phyloP scores from a whole-genome alignment of 2,797 vertebrate species.

The Microctenopoma stevenorrisi region DNA sequence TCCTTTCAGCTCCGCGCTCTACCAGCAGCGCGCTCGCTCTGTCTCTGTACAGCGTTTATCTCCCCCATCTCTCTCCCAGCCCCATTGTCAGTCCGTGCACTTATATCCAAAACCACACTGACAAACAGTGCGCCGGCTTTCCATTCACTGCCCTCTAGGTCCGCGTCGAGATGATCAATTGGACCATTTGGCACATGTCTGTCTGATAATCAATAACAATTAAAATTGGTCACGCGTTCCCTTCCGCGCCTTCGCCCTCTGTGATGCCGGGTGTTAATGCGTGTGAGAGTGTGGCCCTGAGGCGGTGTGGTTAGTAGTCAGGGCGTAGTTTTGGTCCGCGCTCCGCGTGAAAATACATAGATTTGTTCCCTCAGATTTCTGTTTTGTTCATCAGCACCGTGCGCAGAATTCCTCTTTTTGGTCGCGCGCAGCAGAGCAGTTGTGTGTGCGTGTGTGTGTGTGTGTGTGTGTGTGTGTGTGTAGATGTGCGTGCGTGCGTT shows the following conservation, averaged over 20 bases:
- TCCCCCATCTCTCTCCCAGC: not conserved
- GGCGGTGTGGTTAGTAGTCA: slow-evolving; percentile 39
- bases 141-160: slow-evolving; percentile 16
- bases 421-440: not conserved
- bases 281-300: slow-evolving; percentile 32
- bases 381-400: slow-evolving; percentile 49
- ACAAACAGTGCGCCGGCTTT: slow-evolving; percentile 35
- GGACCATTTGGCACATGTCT: slow-evolving; percentile 67
- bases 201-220: slow-evolving; percentile 68
- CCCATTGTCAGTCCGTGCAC: not conserved
- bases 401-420: slow-evolving; percentile 44
- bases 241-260: slow-evolving; percentile 6
- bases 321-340: slow-evolving; percentile 12
- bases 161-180: slow-evolving; percentile 52
- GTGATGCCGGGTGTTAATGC: slow-evolving; percentile 35
- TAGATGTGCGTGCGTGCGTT: slow-evolving; percentile 42
- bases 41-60: slow-evolving; percentile 9
- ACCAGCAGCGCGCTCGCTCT: slow-evolving; percentile 14
- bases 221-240: slow-evolving; percentile 50
- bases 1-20: slow-evolving; percentile 51
- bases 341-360: slow-evolving; percentile 13
- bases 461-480: slow-evolving; percentile 3
- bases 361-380: slow-evolving; percentile 52
- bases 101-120: slow-evolving; percentile 22
- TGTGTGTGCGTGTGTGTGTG: not conserved